These are phyloP conservation scores for Lissonota sp. DNA, from an alignment of 2,888 invertebrate genomes.

Conservation along the genomic window DNA sequence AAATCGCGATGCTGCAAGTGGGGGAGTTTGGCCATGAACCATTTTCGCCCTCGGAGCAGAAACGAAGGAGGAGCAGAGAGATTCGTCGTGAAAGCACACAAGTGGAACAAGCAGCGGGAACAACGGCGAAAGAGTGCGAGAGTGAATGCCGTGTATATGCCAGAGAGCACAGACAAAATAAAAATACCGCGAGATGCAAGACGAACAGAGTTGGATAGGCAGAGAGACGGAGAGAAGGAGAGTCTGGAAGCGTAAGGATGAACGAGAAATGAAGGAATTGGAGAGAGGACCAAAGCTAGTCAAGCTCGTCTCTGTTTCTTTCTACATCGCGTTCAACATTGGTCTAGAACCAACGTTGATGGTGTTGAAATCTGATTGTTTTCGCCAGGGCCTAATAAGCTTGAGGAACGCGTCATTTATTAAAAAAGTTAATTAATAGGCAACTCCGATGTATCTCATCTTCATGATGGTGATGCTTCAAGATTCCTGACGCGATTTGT, in stretches of 20 bases:
- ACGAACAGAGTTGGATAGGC: slow-evolving; percentile 46
- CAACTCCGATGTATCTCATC: slow-evolving; percentile 68
- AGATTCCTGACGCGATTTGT: slow-evolving; percentile 73
- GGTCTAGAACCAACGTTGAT: slow-evolving; percentile 40
- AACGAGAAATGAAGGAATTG: slow-evolving; percentile 50
- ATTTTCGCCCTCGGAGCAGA: slow-evolving; percentile 78
- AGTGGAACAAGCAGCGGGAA: slow-evolving; percentile 35
- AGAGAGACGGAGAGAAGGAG: too few species aligned
- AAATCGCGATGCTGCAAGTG: slow-evolving; percentile 59
- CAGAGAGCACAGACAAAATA: slow-evolving; percentile 80
- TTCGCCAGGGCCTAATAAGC: slow-evolving; percentile 40
- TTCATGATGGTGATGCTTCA: slow-evolving; percentile 42
- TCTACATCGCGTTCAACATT: slow-evolving; percentile 53
- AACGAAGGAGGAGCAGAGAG: slow-evolving; percentile 62
- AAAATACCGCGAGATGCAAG: slow-evolving; percentile 72
- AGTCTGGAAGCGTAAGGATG: slow-evolving; percentile 57
- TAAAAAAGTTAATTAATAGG: slow-evolving; percentile 80
- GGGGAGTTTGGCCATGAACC: slow-evolving; percentile 76
- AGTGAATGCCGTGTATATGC: slow-evolving; percentile 41
- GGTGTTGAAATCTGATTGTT: slow-evolving; percentile 53
- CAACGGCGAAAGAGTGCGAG: slow-evolving; percentile 44
- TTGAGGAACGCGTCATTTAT: slow-evolving; percentile 74
- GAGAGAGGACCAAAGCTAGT: slow-evolving; percentile 65
- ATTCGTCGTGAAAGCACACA: slow-evolving; percentile 53
- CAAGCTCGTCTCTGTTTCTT: slow-evolving; percentile 72